A percentile compares a stretch with the other conserved stretches of the same genome.
Conservation (phyloP, 2,113 vertebrate species). For the Lagenorhynchus albirostris region DNA sequence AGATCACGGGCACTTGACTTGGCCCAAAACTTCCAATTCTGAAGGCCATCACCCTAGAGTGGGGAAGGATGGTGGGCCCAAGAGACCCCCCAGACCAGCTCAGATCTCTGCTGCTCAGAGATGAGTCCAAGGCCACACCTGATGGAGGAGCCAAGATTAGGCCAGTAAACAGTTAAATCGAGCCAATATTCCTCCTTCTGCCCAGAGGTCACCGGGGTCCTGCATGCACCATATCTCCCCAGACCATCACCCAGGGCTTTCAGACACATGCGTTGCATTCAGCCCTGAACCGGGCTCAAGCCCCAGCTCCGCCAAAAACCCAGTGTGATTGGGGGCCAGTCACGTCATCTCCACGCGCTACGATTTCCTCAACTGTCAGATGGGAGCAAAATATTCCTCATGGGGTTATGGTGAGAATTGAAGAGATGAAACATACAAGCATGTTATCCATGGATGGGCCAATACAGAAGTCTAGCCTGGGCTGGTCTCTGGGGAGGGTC, state of each 20-base stretch:
- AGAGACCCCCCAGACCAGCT: not conserved
- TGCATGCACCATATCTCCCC: not conserved
- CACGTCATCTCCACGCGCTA: not conserved
- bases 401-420: not conserved
- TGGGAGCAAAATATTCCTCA: not conserved
- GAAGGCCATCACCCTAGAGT: not conserved
- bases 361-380: not conserved
- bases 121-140: not conserved
- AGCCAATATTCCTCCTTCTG: fast-evolving
- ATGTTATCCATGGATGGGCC: not conserved
- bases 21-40: not conserved
- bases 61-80: not conserved
- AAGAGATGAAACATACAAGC: not conserved
- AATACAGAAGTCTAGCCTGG: fast-evolving
- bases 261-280: not conserved
- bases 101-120: not conserved
- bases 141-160: not conserved
- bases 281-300: not conserved
- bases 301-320: not conserved
- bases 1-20: not conserved
- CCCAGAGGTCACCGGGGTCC: not conserved
- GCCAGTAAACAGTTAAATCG: not conserved
- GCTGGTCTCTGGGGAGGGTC: not conserved
- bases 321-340: not conserved
- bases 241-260: not conserved